Evolutionary conservation across 2,113 vertebrate genomes (phyloP).

Genomic region (Panthera tigris): DNA sequence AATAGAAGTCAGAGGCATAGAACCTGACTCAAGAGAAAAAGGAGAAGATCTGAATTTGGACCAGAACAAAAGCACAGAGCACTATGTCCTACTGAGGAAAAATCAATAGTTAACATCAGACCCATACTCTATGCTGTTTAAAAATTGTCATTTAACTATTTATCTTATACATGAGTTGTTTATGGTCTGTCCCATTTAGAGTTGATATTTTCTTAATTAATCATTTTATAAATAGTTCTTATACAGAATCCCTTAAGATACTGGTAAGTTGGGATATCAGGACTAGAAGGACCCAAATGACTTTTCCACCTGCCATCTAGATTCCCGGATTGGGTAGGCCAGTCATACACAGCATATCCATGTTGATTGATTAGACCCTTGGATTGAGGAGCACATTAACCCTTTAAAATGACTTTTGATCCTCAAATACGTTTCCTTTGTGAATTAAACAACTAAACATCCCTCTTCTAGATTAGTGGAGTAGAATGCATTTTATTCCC

Average conservation of each 20-base stretch:
- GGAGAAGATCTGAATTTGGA: background rate
- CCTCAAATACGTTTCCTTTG: background rate
- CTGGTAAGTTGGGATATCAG: background rate
- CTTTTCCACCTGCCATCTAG: background rate
- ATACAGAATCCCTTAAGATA: background rate
- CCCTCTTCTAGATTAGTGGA: constrained; percentile 65
- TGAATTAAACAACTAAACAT: background rate
- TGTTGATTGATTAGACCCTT: background rate
- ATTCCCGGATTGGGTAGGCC: background rate
- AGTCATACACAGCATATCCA: too few relatives aligned
- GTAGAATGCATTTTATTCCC: constrained; percentile 65
- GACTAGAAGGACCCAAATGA: background rate
- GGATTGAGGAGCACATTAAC: background rate
- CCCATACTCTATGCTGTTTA: background rate
- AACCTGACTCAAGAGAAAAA: background rate
- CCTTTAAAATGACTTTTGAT: background rate
- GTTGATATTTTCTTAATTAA: constrained; percentile 20
- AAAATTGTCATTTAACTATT: background rate
- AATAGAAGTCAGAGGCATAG: background rate
- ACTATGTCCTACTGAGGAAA: background rate
- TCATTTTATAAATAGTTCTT: background rate
- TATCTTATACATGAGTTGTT: background rate
- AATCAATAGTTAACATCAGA: background rate
- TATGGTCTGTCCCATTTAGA: background rate
- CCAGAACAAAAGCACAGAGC: background rate